Conservation (phyloP, 2,888 invertebrate species). For the Drosophila incognita region DNA sequence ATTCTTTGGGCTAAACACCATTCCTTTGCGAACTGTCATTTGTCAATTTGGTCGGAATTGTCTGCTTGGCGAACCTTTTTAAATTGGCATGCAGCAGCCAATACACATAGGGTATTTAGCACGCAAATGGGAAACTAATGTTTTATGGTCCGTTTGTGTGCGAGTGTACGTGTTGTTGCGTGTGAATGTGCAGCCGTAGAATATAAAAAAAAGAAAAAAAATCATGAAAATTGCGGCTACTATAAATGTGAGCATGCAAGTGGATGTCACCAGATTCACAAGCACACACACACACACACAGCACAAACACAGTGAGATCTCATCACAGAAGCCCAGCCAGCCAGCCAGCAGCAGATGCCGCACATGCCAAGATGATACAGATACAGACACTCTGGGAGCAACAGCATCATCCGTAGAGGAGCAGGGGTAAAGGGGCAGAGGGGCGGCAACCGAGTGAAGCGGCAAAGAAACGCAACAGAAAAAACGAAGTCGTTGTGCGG, state of each 20-base stretch:
- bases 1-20: conserved; percentile 23
- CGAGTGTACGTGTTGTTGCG: conserved; percentile 49
- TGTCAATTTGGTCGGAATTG: conserved; percentile 26
- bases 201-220: conserved; percentile 32
- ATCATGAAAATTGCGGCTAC: conserved; percentile 62
- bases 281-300: conserved; percentile 26
- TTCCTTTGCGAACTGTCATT: conserved; percentile 32
- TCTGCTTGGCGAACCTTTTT: conserved; percentile 34
- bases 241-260: conserved; percentile 76
- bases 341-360: conserved; percentile 66
- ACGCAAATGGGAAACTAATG: conserved; percentile 80
- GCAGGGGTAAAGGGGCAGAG: conserved; percentile 5
- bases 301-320: conserved; percentile 51
- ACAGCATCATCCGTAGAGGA: conserved; percentile 22
- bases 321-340: conserved; percentile 68
- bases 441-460: conserved; percentile 13
- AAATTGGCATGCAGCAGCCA: conserved; percentile 43
- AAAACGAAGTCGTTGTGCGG: conserved; percentile 9
- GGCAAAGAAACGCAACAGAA: conserved; percentile 24
- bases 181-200: conserved; percentile 66
- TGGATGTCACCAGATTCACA: conserved; percentile 74
- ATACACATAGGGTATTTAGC: conserved; percentile 73
- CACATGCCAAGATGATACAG: conserved; percentile 78
- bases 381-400: conserved; percentile 76
- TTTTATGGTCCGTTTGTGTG: conserved; percentile 69